Base-by-base conservation (phyloP, 2,888 invertebrate genomes). In the Lycophotia porphyrea region DNA sequence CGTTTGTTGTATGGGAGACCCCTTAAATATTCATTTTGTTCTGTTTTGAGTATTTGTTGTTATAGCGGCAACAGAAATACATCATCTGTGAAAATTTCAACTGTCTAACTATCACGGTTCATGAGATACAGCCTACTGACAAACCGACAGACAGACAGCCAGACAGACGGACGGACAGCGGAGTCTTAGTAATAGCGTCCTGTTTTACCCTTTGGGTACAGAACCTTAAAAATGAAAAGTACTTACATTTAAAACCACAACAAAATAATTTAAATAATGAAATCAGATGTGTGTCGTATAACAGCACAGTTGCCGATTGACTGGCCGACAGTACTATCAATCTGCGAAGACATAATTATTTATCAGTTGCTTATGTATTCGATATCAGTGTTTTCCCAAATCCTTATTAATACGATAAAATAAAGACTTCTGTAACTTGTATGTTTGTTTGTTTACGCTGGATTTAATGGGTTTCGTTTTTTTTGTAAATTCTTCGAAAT, bases 331-430 rank as follows among this genome's bases (percentile, higher is more conserved):
- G 7, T 63, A n/a, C n/a, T 64, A 84, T 65, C 52, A 65, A 66
- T 47, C 18, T 58, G 13, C 15, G 24, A 60, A 71, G 36, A 74
- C 75, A 60, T 60, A 9, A 34, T 61, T 61, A 18, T 34, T 60
- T 81, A 81, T 84, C 84, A 55, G 47, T 74, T 21, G 67, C 61
- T 71, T 63, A 65, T 47, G 34, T 60, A 47, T n/a, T 55, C 13
- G 81, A 58, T 82, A 84, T 8, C 65, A 68, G 47, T 74, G 71
- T 74, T 68, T 68, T 69, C 74, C 81, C 68, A 84, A 82, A 84
- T 66, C 75, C 81, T 60, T 44, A 39, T 27, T 55, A 74, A 36
- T 71, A 58, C 36, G 68, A 74, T 55, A 58, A 47, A 47, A 7
- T 34, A 24, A 4, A 11, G 36, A 61, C 34, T n/a, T 44, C 24